Evolutionary conservation across 64 coral and sea anemone species (phyloP).

Genomic region (Montipora capricornis): DNA sequence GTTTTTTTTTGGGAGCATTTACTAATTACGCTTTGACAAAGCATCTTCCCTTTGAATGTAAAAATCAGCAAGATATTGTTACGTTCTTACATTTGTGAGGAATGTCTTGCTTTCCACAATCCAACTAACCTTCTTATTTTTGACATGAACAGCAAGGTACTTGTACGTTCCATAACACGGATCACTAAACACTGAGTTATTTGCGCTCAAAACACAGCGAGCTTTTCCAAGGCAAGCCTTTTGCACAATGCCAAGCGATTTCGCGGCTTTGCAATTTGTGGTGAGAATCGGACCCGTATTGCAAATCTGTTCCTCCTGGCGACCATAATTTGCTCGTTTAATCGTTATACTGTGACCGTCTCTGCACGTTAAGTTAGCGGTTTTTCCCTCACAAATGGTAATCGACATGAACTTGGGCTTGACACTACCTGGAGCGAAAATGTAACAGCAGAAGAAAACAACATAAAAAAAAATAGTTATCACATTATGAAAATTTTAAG

Average conservation of each 20-base stretch:
- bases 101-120: not conserved
- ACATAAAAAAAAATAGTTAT: not conserved
- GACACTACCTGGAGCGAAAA: not conserved
- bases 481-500: no score
- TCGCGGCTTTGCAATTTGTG: not conserved
- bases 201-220: constrained; percentile 44
- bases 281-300: not conserved
- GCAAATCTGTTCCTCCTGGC: constrained; percentile 2
- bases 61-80: not conserved
- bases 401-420: not conserved
- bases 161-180: constrained; percentile 28
- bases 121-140: not conserved
- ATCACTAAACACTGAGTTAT: constrained; percentile 46
- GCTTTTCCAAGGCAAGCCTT: constrained; percentile 32
- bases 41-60: no score
- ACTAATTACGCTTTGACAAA: no score
- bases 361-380: constrained; percentile 13
- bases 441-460: no score
- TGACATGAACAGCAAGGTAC: constrained; percentile 44
- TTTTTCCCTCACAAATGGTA: constrained; percentile 35
- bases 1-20: no score
- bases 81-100: not conserved
- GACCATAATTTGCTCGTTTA: constrained; percentile 18
- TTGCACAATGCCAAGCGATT: not conserved
- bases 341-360: constrained; percentile 28